Evolutionary conservation across 2,797 vertebrate species (phyloP).

Genomic region (Pseudomugil gertrudae): DNA sequence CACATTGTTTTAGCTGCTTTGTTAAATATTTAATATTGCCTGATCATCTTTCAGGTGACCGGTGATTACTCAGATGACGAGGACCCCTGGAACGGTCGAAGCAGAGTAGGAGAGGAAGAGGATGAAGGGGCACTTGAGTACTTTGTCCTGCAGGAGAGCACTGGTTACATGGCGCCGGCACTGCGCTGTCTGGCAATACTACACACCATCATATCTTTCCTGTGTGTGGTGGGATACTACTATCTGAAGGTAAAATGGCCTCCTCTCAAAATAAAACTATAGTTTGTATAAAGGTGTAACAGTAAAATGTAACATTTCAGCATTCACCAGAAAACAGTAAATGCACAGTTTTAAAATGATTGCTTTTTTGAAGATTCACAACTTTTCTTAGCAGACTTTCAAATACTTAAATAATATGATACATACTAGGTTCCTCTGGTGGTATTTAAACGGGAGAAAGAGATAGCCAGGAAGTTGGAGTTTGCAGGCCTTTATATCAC

Average conservation of each 20-base stretch:
- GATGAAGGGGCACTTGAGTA: slow-evolving; percentile 94
- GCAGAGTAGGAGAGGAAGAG: slow-evolving; percentile 85
- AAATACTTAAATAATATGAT: not conserved
- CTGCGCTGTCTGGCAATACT: slow-evolving; percentile 91
- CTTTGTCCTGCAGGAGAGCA: slow-evolving; percentile 97
- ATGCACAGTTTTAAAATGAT: no score
- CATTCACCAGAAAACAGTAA: no score
- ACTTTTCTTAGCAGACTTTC: no score
- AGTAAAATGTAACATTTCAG: no score
- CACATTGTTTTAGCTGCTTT: not conserved
- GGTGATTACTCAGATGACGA: slow-evolving; percentile 90
- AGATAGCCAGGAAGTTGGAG: slow-evolving; percentile 96
- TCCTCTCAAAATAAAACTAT: not conserved
- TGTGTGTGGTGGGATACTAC: slow-evolving; percentile 97
- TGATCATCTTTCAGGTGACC: slow-evolving; percentile 85
- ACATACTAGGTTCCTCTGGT: slow-evolving; percentile 91
- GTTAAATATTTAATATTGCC: not conserved
- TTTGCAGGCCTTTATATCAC: slow-evolving; percentile 99
- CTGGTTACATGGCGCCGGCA: slow-evolving; percentile 96
- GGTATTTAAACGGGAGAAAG: slow-evolving; percentile 98
- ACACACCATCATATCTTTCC: slow-evolving; percentile 95
- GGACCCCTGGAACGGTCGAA: slow-evolving; percentile 89
- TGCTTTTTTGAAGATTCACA: no score
- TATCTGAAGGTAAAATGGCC: slow-evolving; percentile 89
- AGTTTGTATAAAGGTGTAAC: not conserved